Percentiles rank a stretch among this genome's conserved stretches.
These are phyloP conservation scores for Ophioderma brevispina DNA, from an alignment of 35 echinoderm and acorn worm species.

Conservation along the genomic window DNA sequence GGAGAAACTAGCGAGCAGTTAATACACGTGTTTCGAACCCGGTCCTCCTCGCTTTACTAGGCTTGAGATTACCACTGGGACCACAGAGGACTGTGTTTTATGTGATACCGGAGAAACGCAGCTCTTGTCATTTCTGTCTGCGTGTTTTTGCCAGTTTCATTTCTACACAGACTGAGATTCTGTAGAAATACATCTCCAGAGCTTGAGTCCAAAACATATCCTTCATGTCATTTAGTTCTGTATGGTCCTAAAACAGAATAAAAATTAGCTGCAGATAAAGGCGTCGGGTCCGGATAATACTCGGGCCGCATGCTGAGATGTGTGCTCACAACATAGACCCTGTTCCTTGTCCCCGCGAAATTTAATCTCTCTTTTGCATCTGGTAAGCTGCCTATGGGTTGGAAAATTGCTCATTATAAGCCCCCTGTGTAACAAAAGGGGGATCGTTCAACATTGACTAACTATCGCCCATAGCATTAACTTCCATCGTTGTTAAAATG, in stretches of 20 bases:
- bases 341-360: not conserved
- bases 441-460: not conserved
- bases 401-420: not conserved
- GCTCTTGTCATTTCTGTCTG: too few relatives aligned
- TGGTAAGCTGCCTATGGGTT: not conserved
- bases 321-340: not conserved
- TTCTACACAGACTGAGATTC: too few relatives aligned
- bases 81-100: too few relatives aligned
- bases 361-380: not conserved
- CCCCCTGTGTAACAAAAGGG: not conserved
- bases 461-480: not conserved
- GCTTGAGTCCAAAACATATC: too few relatives aligned
- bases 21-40: too few relatives aligned
- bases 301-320: not conserved
- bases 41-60: too few relatives aligned
- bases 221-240: too few relatives aligned
- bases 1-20: too few relatives aligned
- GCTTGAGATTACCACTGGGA: too few relatives aligned
- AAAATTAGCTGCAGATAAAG: not conserved
- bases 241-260: not conserved
- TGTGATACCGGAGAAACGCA: too few relatives aligned
- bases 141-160: too few relatives aligned
- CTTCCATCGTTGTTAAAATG: slow-evolving; percentile 1
- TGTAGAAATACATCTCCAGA: too few relatives aligned
- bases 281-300: not conserved